Base-by-base conservation (phyloP, 2,113 vertebrate species). In the Chamaetylas fuelleborni region DNA sequence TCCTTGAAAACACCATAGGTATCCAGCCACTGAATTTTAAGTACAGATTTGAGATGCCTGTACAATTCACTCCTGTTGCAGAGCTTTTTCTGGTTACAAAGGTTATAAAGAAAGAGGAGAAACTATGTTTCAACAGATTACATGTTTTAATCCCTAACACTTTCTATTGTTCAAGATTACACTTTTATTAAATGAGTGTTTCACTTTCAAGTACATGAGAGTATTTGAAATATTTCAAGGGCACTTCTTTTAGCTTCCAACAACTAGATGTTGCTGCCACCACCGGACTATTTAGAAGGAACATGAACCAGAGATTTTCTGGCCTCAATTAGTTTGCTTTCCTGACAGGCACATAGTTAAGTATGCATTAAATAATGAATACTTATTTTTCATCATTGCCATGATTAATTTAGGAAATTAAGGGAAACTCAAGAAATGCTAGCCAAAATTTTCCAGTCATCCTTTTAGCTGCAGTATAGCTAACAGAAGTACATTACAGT, bases 141-240 rank as follows among this genome's bases (percentile, higher is more conserved):
- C 36, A 38, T 83, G 48, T 86, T 95, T 92, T 91, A 91, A 91
- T 74, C 66, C 64, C 71, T 74, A 57, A 38, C 50, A 40, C 25
- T 85, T 97, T 88, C 33, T 38, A 70, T 60, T 93, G 57, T 90
- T 96, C 58, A 94, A 92, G 50, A 90, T 94, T 95, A 81, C 42
- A 90, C 70, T 95, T 89, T 88, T 87, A 96, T 95, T 96, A 92
- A 93, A 57, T 88, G 40, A 94, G 40, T 81, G 81, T 93, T 97
- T 97, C 73, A 92, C 84, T 97, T 97, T 97, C 81, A 88, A 97
- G 96, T 94, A 84, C 86, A 81, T 86, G 61, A 96, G 92, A 96
- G 48, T 94, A 97, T 97, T 95, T 82, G 56, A 97, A 97, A 94
- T 95, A 97, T 98, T 96, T 97, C 76, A 93, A 93, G 97, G 58